Evolutionary conservation across 2,888 invertebrate species (phyloP).

Genomic region (Cremastobaeus sp.): DNA sequence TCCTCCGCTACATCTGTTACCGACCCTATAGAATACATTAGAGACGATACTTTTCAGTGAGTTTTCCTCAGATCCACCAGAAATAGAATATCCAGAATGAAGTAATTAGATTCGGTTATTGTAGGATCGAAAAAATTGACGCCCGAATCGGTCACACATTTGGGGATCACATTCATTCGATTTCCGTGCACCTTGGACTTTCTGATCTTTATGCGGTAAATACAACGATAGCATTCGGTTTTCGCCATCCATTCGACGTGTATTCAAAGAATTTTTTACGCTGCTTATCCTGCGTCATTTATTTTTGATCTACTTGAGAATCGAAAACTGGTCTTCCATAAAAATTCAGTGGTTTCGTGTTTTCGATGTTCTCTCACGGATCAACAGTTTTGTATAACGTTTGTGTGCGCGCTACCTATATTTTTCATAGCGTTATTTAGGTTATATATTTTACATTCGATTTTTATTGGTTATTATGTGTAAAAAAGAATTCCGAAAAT

Average conservation of each 20-base stretch:
- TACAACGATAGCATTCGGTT: conserved; percentile 57
- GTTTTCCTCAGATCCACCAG: conserved; percentile 13
- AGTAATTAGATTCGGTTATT: conserved; percentile 73
- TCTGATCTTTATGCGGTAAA: conserved; percentile 72
- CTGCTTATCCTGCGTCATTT: conserved; percentile 73
- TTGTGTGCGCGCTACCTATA: no score
- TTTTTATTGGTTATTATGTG: no score
- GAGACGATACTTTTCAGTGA: conserved; percentile 21
- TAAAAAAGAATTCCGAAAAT: no score
- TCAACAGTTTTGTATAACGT: no score
- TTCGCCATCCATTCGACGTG: conserved; percentile 41
- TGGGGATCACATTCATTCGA: conserved; percentile 74
- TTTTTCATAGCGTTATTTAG: no score
- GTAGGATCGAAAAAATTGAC: conserved; percentile 67
- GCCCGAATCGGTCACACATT: conserved; percentile 75
- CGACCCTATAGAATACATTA: conserved; percentile 10
- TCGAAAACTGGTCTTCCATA: conserved; percentile 68
- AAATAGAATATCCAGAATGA: conserved; percentile 66
- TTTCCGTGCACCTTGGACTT: conserved; percentile 75
- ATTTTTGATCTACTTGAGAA: conserved; percentile 72
- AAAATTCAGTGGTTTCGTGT: background rate
- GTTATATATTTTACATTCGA: no score
- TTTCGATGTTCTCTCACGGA: no score
- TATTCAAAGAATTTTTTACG: conserved; percentile 61
- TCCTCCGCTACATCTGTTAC: conserved; percentile 30